Evolutionary conservation across 1,140 invertebrate genomes (phyloP), one percentile per base, ranked within the genome.

Genomic region (Pachypsylla venusta): DNA sequence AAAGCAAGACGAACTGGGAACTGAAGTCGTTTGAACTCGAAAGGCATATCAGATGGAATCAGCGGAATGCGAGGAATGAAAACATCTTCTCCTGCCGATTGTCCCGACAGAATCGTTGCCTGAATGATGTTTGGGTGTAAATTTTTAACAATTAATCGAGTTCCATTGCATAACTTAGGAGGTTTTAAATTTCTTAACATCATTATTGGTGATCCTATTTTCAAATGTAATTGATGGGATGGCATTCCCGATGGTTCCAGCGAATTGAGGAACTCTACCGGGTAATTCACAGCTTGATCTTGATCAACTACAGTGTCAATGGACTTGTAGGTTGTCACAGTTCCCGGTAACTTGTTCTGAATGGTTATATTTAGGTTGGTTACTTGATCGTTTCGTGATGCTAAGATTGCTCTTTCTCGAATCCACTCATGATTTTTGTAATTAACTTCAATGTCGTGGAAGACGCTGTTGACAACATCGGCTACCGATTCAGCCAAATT

Each of bases 1-100:
- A 77, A 79, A 2, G 67, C 64, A 1, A 74, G 57, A 59, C 70
- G 63, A 0, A 80, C 35, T 20, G 75, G 73, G 70, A 79, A 77
- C 61, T 79, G 75, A 0, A 73, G 25, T 53, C 76, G 54, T 66
- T 72, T 71, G 60, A 78, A 70, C 30, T 66, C 55, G 63, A 74
- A 72, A 56, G 71, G 70, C 27, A 69, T 24, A 60, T 71, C 68
- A 22, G 62, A 70, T 48, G 67, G 67, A 61, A 68, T 71, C 57
- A 73, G 64, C 25, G 67, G 66, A 60, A 74, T 73, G 28, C 69
- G 61, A 25, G 71, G 68, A 54, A 74, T 67, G 2, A 74, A 56
- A 60, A 74, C 70, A 60, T 63, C 59, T 60, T 73, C 65, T 40
- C 68, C 70, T 69, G 69, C 63, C 53, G 57, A 67, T 53, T 66